phyloP scores from a whole-genome alignment of 2,797 vertebrate genomes.

The Falco columbarius region DNA sequence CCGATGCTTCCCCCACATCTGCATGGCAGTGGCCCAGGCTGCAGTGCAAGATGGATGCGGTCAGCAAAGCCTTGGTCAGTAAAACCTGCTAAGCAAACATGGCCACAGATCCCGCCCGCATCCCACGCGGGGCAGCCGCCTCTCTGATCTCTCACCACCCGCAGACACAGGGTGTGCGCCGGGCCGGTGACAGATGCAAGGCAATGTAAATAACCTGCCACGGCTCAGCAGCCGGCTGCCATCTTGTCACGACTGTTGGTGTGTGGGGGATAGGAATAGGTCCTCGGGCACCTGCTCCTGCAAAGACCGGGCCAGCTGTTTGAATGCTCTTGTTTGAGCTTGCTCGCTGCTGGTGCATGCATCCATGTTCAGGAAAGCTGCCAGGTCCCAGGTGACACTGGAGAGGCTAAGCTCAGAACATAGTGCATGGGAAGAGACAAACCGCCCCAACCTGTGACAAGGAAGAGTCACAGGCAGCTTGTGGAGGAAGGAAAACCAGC shows the following conservation, averaged over 20 bases:
- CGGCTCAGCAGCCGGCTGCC: background rate
- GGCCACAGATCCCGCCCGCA: background rate
- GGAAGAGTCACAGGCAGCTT: background rate
- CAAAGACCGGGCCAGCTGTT: background rate
- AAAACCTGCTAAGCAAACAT: background rate
- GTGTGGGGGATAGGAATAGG: background rate
- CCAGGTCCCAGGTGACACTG: background rate
- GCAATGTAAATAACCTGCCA: background rate
- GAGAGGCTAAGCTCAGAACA: background rate
- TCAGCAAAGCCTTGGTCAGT: rapidly evolving
- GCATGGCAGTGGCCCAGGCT: rapidly evolving
- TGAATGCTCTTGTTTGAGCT: background rate
- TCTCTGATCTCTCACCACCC: background rate
- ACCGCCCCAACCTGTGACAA: rapidly evolving
- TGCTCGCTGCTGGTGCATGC: background rate
- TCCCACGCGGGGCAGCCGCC: background rate
- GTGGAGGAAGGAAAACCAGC: background rate
- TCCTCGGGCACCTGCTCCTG: background rate
- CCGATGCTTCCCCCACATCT: background rate
- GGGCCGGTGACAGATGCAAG: background rate
- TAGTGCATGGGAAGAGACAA: background rate
- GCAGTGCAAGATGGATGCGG: rapidly evolving
- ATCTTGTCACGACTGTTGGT: background rate
- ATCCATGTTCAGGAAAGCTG: background rate
- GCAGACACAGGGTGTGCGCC: background rate